phyloP scores from a whole-genome alignment of 2,888 invertebrate species.

The Mesochorus sp. region DNA sequence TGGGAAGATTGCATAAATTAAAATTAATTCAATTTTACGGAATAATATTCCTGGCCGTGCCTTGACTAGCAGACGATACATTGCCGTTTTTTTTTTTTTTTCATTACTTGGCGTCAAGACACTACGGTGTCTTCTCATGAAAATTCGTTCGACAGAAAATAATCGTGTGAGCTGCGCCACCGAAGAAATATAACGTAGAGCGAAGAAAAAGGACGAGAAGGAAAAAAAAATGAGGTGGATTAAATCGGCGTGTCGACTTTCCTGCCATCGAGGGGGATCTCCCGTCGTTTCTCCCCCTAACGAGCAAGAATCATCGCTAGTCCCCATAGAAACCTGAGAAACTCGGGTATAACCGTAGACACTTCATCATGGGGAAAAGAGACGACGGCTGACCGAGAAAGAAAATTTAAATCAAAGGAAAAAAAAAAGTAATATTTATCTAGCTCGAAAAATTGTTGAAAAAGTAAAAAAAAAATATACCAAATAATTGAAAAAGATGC shows the following conservation, averaged over 20 bases:
- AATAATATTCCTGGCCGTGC: not conserved
- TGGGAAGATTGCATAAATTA: too few relatives aligned
- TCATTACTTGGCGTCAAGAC: not conserved
- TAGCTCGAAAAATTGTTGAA: not conserved
- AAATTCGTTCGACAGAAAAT: slow-evolving; percentile 12
- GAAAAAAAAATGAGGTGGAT: slow-evolving; percentile 37
- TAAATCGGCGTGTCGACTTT: slow-evolving; percentile 55
- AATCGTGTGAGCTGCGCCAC: not conserved
- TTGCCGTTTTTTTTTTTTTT: not conserved
- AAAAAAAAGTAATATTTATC: not conserved
- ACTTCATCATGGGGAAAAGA: slow-evolving; percentile 39
- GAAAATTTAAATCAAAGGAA: not conserved
- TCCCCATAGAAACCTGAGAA: slow-evolving; percentile 52
- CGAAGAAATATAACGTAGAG: not conserved
- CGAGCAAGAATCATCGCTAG: slow-evolving; percentile 24
- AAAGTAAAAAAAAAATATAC: too few relatives aligned
- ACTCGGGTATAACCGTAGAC: slow-evolving; percentile 52
- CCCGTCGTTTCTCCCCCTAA: not conserved
- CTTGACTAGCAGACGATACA: not conserved
- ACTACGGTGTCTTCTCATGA: not conserved
- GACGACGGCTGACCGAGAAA: slow-evolving; percentile 21
- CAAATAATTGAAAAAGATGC: too few relatives aligned
- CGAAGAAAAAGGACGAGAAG: not conserved
- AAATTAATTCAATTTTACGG: too few relatives aligned
- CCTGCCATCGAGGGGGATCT: not conserved